Percentiles rank a stretch among this genome's conserved stretches.
Conservation (phyloP, 1,140 invertebrate genomes). For the Hestina assimilis region DNA sequence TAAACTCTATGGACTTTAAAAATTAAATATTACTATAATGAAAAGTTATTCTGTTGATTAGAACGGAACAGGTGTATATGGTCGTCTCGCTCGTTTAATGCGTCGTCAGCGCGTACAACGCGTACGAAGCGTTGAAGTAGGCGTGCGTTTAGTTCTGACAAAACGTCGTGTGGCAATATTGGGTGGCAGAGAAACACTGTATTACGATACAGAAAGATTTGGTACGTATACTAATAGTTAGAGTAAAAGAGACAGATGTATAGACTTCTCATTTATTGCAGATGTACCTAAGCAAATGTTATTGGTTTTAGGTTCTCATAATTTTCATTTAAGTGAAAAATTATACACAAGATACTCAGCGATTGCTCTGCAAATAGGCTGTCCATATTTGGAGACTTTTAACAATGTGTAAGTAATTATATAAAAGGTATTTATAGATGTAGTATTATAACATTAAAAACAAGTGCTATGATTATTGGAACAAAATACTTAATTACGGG, state of each 20-base stretch:
- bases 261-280: no score
- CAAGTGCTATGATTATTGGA: no score
- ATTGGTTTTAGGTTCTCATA: conserved; percentile 77
- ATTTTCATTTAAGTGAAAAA: conserved; percentile 86
- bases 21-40: no score
- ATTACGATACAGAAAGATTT: conserved; percentile 84
- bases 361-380: conserved; percentile 85
- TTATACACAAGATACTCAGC: conserved; percentile 85
- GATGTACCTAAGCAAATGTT: no score
- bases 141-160: conserved; percentile 80
- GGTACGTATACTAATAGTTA: no score
- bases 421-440: not conserved
- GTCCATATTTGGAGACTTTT: conserved; percentile 83
- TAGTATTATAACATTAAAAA: no score
- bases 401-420: conserved; percentile 81
- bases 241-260: no score
- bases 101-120: conserved; percentile 77
- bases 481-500: no score
- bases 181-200: conserved; percentile 84
- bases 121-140: conserved; percentile 82
- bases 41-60: conserved; percentile 36
- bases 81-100: conserved; percentile 82
- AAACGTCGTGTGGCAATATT: conserved; percentile 80
- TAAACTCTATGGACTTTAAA: no score
- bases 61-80: conserved; percentile 87